phyloP scores from a whole-genome alignment of 2,888 invertebrate genomes.

The Melieria omissa region DNA sequence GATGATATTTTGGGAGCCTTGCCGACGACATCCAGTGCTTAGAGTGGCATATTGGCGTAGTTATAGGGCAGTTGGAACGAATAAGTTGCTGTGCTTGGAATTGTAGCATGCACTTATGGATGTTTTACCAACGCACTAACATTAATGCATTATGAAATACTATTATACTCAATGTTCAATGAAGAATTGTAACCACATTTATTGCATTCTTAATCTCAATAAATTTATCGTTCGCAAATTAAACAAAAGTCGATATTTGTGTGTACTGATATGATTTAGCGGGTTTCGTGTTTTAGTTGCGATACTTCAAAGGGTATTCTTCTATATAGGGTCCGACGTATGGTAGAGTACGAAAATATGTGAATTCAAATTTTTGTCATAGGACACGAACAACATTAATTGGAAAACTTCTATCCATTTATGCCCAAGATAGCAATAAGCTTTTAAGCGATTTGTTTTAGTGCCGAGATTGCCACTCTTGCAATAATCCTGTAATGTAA shows the following conservation, averaged over 20 bases:
- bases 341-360: no score
- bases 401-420: no score
- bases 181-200: constrained; percentile 26
- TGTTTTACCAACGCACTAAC: constrained; percentile 28
- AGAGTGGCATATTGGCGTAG: constrained; percentile 13
- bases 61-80: constrained; percentile 11
- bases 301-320: no score
- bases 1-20: constrained; percentile 59
- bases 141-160: constrained; percentile 13
- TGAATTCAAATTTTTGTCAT: no score
- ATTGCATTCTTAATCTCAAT: constrained; percentile 38
- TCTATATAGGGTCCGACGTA: no score
- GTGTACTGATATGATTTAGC: no score
- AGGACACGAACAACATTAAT: no score
- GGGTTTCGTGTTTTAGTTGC: no score
- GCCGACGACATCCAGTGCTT: constrained; percentile 54
- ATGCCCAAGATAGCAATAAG: no score
- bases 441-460: no score
- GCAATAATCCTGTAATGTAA: no score
- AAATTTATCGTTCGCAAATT: constrained; percentile 42
- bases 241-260: background rate
- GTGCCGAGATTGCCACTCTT: no score
- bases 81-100: constrained; percentile 2
- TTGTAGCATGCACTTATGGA: constrained; percentile 11
- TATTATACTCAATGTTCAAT: constrained; percentile 23